phyloP scores from a whole-genome alignment of 2,888 invertebrate genomes.

The Romanomermis culicivorax region DNA sequence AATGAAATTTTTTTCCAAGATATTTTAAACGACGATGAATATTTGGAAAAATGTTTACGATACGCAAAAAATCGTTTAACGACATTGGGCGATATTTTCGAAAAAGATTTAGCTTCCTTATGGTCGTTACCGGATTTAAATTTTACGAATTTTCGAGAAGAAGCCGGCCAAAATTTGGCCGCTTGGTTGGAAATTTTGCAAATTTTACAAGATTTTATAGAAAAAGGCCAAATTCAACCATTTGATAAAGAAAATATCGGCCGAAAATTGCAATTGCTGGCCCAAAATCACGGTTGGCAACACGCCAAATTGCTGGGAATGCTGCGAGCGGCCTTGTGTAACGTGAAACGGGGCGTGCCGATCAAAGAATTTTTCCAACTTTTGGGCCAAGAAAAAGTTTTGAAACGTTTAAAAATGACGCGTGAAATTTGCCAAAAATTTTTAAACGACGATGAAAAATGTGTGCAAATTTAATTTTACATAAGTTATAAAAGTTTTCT shows the following conservation, averaged over 20 bases:
- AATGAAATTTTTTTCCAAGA: background rate
- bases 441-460: too few relatives aligned
- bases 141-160: background rate
- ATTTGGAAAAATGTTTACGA: background rate
- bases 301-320: conserved; percentile 49
- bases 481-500: too few relatives aligned
- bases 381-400: conserved; percentile 37
- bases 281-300: conserved; percentile 39
- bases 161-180: background rate
- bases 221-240: too few relatives aligned
- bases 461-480: too few relatives aligned
- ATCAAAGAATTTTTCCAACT: conserved; percentile 67
- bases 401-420: background rate
- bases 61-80: background rate
- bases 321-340: conserved; percentile 48
- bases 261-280: conserved; percentile 38
- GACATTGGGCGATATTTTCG: background rate
- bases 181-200: background rate
- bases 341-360: conserved; percentile 51
- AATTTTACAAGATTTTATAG: background rate
- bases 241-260: background rate
- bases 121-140: background rate
- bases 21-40: background rate
- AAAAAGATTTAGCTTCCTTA: background rate
- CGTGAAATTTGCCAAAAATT: too few relatives aligned